Evolutionary conservation across 2,888 invertebrate species (phyloP).

Genomic region (Odontocolon sp.): DNA sequence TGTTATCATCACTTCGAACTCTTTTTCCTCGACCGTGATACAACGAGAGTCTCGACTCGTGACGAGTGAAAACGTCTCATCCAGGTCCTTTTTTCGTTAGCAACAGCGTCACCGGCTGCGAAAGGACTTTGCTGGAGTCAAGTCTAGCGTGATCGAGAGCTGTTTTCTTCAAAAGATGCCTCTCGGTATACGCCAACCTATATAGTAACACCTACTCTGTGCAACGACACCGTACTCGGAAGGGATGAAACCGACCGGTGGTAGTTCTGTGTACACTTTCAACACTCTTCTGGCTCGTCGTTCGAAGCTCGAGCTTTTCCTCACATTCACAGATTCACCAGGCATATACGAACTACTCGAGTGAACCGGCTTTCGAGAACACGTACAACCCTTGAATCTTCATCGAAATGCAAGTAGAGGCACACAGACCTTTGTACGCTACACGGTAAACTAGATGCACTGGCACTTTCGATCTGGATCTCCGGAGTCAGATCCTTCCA

Average conservation of each 20-base stretch:
- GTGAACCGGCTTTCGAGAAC: slow-evolving; percentile 1
- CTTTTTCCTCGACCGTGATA: slow-evolving; percentile 11
- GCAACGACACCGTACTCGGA: background rate
- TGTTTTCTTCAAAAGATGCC: slow-evolving; percentile 41
- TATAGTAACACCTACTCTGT: background rate
- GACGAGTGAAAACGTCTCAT: slow-evolving; percentile 42
- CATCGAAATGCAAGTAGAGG: slow-evolving; percentile 16
- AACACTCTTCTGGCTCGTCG: background rate
- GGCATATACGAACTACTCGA: background rate
- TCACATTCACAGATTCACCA: slow-evolving; percentile 4
- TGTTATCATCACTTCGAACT: no score
- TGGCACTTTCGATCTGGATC: no score
- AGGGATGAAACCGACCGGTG: background rate
- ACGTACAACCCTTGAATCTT: background rate
- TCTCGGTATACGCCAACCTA: background rate
- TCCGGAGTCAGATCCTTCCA: no score
- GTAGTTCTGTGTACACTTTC: background rate
- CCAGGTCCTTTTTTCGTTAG: slow-evolving; percentile 36
- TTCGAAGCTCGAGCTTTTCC: slow-evolving; percentile 15
- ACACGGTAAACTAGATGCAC: no score
- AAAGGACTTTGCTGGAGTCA: slow-evolving; percentile 38
- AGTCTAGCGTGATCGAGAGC: slow-evolving; percentile 45
- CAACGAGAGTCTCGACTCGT: slow-evolving; percentile 41
- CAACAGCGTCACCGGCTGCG: slow-evolving; percentile 34
- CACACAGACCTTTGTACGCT: no score